phyloP scores from a whole-genome alignment of 2,888 invertebrate genomes.

The Drosophila peninsularis region DNA sequence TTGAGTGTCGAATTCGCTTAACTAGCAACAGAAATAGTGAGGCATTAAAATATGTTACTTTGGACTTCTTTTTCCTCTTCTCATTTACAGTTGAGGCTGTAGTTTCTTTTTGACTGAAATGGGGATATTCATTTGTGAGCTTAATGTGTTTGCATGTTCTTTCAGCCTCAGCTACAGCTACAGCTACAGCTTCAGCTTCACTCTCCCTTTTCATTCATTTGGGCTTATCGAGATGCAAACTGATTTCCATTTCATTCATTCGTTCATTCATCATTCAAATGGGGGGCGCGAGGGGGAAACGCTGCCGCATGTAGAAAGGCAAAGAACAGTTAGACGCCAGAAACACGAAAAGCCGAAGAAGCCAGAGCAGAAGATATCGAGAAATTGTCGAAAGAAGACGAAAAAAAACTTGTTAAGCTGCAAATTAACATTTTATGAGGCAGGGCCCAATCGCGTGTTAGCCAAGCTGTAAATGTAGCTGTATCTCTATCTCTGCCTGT shows the following conservation, averaged over 20 bases:
- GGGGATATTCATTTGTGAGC: slow-evolving; percentile 19
- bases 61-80: not conserved
- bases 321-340: slow-evolving; percentile 57
- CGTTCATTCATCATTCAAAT: slow-evolving; percentile 68
- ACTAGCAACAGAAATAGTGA: not conserved
- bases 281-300: not conserved
- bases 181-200: not conserved
- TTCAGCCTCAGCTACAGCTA: slow-evolving; percentile 1
- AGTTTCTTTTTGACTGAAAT: slow-evolving; percentile 26
- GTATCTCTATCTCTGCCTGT: slow-evolving; percentile 8
- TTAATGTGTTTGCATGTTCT: slow-evolving; percentile 28
- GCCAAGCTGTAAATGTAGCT: slow-evolving; percentile 26
- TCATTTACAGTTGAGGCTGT: slow-evolving; percentile 13
- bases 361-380: slow-evolving; percentile 30
- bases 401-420: slow-evolving; percentile 41
- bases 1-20: not conserved
- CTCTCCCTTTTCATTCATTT: slow-evolving; percentile 41
- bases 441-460: slow-evolving; percentile 46
- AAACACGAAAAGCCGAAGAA: slow-evolving; percentile 7
- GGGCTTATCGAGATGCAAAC: slow-evolving; percentile 20
- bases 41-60: slow-evolving; percentile 2
- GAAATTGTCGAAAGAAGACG: slow-evolving; percentile 27
- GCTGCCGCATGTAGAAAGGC: slow-evolving; percentile 52
- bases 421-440: slow-evolving; percentile 69
- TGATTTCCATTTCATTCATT: slow-evolving; percentile 76